Base-by-base conservation (phyloP, 2,888 invertebrate genomes). In the Encarsia formosa region DNA sequence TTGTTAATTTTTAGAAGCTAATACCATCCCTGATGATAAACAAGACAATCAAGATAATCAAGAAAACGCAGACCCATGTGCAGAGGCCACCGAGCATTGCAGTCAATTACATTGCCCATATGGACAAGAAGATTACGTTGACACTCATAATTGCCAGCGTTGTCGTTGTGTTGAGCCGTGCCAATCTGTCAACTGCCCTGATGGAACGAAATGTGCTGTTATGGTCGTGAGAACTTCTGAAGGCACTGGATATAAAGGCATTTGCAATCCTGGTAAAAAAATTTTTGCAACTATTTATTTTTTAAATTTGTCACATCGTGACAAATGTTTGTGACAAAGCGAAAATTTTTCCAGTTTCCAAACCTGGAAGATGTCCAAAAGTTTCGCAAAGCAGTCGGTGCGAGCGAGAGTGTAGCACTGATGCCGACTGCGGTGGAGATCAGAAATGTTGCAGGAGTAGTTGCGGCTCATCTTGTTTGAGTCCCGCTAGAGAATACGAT, bases 371-470 rank as follows among this genome's bases (percentile, higher is more conserved):
- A 22, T 88, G 88, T 65, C 88, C 88, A 3, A 67, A 63, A 38
- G 65, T 80, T 18, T 72, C 73, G 8, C 71, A 71, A 41, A 71
- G 76, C 43, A 77, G 78, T 13, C 65, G 73, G 39, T 92, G 93
- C 69, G 81, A 79, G 8, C 77, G 78, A 26, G 86, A 88, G 70
- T 94, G 94, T 66, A 75, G 78, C 54, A 83, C 83, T 47, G 94
- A 94, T 70, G 87, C 88, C 0, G 89, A 91, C 67, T 95, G 94
- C 69, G 75, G 81, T 13, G 84, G 83, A 26, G 81, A 82, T 20
- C 79, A 83, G 68, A 94, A 93, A 74, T 94, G 94, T 70, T 95
- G 94, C 71, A 74, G 75, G 57, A 84, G 83, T 63, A 89, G 87
- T 44, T 93, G 94, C 71, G 86, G 86, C 35, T 78, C 79, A 22